Conservation (phyloP, 1,140 invertebrate genomes). For the Brachionus angularis region DNA sequence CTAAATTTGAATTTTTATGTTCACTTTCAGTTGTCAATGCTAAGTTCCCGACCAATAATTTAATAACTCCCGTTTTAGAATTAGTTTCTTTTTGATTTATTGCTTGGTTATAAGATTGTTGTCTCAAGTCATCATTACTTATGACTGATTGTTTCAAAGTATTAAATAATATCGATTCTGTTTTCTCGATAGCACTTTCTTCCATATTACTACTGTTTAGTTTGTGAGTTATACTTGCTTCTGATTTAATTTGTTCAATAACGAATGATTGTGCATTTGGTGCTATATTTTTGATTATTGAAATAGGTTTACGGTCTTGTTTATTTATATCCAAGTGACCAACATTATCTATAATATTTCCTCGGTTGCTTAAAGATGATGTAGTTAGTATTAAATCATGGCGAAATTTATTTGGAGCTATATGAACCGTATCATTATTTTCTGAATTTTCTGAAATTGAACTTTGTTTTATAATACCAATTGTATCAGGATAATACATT, state of each 20-base stretch:
- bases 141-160: constrained; percentile 2
- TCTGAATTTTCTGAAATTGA: too few species aligned
- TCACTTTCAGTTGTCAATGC: not conserved
- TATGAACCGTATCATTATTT: not conserved
- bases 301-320: not conserved
- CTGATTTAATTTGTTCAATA: too few species aligned
- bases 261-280: too few species aligned
- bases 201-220: not conserved
- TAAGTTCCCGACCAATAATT: not conserved
- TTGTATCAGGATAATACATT: too few species aligned
- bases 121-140: constrained; percentile 7
- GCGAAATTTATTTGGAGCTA: not conserved
- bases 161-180: not conserved
- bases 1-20: not conserved
- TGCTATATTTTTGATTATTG: constrained; percentile 10
- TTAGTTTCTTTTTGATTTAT: constrained; percentile 1
- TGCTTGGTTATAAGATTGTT: constrained; percentile 10
- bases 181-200: constrained; percentile 1
- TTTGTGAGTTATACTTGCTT: not conserved
- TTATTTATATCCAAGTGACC: not conserved
- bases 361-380: not conserved
- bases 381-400: not conserved
- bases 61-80: not conserved
- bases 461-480: too few species aligned
- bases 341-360: constrained; percentile 2